Base-by-base conservation (phyloP, 2,113 vertebrate species). In the Nyctereutes procyonoides region DNA sequence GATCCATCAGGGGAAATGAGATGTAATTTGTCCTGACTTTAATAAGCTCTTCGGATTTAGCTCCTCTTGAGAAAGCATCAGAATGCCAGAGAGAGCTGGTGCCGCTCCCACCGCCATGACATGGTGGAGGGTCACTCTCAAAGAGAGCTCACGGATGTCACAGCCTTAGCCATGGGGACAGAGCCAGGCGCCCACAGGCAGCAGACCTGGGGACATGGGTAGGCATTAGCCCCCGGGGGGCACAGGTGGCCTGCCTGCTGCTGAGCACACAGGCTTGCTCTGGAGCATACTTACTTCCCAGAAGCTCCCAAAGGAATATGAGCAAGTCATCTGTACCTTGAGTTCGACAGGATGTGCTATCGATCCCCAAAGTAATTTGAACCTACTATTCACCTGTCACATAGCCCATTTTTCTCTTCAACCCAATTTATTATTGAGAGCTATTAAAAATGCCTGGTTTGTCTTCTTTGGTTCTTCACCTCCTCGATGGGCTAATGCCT, bases 161-260 rank as follows among this genome's bases (percentile, higher is more conserved):
- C 35, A 7, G 65, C 0, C 1, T n/a, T 3, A 20, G 15, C 94
- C 71, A 9, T 2, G 19, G 77, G 30, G 24, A 63, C 60, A 8
- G 17, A 38, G 14, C 0, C 13, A 3, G 14, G 32, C 5, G 19
- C 22, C 0, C 7, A 0, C 17, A 17, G 51, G 71, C 28, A 11
- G 51, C 3, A 5, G 38, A 24, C 48, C 8, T 0, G 0, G 16
- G 26, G 4, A 4, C 1, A 3, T 0, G 1, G 24, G 24, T 7
- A 2, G 7, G 22, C 8, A 6, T 9, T 24, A 9, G 69, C 16
- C 22, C 55, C 3, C 1, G 43, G 0, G 7, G 5, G 56, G 48
- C 24, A 1, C 35, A 30, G 9, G 10, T 19, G 2, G 4, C 24
- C 22, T 24, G 24, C 15, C 2, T 14, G 19, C 51, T 51, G 3